These are phyloP conservation scores for Crypturellus tataupa DNA, from an alignment of 2,797 vertebrate species.

Conservation along the genomic window DNA sequence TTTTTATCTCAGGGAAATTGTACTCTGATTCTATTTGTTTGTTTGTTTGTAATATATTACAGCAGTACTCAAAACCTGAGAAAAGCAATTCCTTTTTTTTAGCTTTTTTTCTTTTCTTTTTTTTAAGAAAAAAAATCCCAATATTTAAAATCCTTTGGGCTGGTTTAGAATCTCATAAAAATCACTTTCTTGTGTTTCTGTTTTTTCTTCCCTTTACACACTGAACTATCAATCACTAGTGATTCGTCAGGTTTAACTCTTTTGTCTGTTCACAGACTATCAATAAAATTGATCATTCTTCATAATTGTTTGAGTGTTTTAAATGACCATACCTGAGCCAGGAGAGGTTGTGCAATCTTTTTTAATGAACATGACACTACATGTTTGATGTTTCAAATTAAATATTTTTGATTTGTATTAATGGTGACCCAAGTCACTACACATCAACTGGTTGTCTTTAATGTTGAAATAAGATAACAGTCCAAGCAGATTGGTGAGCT, in stretches of 20 bases:
- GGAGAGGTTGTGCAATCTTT: not conserved
- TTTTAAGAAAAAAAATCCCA: not conserved
- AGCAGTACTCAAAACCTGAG: not conserved
- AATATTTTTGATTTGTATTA: rapidly evolving
- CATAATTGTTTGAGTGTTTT: not conserved
- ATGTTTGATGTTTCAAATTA: not conserved
- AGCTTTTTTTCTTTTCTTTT: not conserved
- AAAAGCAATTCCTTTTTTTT: not conserved
- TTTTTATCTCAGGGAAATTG: not conserved
- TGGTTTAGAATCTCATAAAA: not conserved
- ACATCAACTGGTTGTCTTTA: too few species aligned
- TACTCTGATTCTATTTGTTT: too few species aligned
- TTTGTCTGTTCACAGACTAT: not conserved
- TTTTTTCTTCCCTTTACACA: not conserved
- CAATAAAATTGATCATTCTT: not conserved
- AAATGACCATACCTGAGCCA: not conserved
- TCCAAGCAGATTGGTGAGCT: too few species aligned
- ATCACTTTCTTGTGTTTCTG: not conserved
- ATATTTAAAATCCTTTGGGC: not conserved
- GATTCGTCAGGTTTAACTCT: not conserved
- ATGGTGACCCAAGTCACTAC: not conserved
- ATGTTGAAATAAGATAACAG: not conserved
- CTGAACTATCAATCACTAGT: not conserved
- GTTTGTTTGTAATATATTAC: not conserved
- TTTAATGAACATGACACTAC: not conserved